Base-by-base conservation (phyloP, 2,888 invertebrate genomes). In the Polylopha cassiicola region DNA sequence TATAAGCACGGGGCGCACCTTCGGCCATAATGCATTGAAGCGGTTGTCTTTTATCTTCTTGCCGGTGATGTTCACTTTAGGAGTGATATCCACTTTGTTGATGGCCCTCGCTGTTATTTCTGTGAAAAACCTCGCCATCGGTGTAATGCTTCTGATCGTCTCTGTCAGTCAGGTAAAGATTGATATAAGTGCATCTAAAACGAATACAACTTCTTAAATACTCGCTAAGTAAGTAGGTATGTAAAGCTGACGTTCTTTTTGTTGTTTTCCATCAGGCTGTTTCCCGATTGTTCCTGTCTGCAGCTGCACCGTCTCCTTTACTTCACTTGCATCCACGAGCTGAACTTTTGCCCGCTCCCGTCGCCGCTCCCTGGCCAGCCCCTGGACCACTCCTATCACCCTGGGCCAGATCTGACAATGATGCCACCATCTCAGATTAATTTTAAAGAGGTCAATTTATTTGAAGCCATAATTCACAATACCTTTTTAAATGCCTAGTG, bases 61-160 rank as follows among this genome's bases (percentile, higher is more conserved):
- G 24, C 92, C 91, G 0, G 90, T 91, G 39, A 92, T 92, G 84
- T 92, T 92, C 79, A 92, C 92, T 37, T 68, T 92, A 54, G 93
- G 93, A 10, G 90, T 92, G 32, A 91, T 92, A 39, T 92, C 92
- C 32, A 92, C 92, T 0, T 76, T 92, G 30, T 72, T 92, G 39
- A 87, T 90, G 53, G 88, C 91, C 0, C 87, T 93, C 3, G 90
- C 92, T 1, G 89, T 92, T 22, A 90, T 91, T 37, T 90, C 91
- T 3, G 89, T 92, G 30, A 92, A 92, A 75, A 91, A 92, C 46
- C 81, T 92, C 46, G 91, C 89, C 17, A 89, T 93, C 26, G 92
- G 93, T 6, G 90, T 91, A 13, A 63, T 89, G 26, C 75, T 89
- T 0, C 76, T 89, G 14, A 87, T 89, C 31, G 85, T 89, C 21